These are phyloP conservation scores for Colletes collaris DNA, from an alignment of 2,888 invertebrate species.

Conservation along the genomic window DNA sequence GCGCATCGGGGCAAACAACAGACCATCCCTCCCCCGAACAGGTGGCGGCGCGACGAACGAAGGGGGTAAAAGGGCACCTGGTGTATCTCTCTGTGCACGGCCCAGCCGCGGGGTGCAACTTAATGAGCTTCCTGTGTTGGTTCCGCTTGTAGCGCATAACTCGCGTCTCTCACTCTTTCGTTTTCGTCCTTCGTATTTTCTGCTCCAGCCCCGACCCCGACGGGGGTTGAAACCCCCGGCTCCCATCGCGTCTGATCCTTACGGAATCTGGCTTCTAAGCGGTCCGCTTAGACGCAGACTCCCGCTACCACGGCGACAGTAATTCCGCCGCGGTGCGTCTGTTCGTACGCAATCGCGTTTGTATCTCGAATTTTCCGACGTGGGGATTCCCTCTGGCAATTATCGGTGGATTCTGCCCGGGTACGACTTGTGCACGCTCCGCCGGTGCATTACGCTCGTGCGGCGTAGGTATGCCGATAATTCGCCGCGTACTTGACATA, in stretches of 20 bases:
- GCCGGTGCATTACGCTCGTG: slow-evolving; percentile 21
- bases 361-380: slow-evolving; percentile 24
- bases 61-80: slow-evolving; percentile 34
- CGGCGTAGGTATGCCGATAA: slow-evolving; percentile 33
- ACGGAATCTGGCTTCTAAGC: slow-evolving; percentile 22
- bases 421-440: slow-evolving; percentile 25
- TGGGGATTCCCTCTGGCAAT: slow-evolving; percentile 19
- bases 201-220: not conserved
- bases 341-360: slow-evolving; percentile 1
- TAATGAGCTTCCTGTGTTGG: slow-evolving; percentile 75
- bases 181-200: slow-evolving; percentile 23
- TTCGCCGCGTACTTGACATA: slow-evolving; percentile 51
- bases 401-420: slow-evolving; percentile 19
- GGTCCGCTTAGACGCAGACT: slow-evolving; percentile 11
- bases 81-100: slow-evolving; percentile 59
- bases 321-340: slow-evolving; percentile 15
- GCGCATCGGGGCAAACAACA: slow-evolving; percentile 56
- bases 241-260: slow-evolving; percentile 31
- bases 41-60: slow-evolving; percentile 24
- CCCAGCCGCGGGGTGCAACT: slow-evolving; percentile 71
- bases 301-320: not conserved
- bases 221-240: not conserved
- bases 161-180: slow-evolving; percentile 51
- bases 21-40: slow-evolving; percentile 45
- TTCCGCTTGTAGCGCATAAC: slow-evolving; percentile 73